A percentile compares a stretch with the other conserved stretches of the same genome.
These are phyloP conservation scores for Amaurobius ferox DNA, from an alignment of 2,888 invertebrate species.

Conservation along the genomic window DNA sequence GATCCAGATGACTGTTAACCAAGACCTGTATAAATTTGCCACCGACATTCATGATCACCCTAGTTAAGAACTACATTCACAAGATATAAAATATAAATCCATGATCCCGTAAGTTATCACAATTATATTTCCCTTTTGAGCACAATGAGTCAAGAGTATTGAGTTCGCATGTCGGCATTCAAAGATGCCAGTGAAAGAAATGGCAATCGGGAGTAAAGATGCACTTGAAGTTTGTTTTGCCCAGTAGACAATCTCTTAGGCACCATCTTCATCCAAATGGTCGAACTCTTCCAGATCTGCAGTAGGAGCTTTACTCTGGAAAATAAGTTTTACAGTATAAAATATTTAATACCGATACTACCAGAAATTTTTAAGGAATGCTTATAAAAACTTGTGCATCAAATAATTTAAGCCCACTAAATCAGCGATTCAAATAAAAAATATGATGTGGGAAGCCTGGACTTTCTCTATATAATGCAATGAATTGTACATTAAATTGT, in stretches of 20 bases:
- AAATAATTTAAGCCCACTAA: too few relatives aligned
- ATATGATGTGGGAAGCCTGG: too few relatives aligned
- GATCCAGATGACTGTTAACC: too few relatives aligned
- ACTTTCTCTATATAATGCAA: too few relatives aligned
- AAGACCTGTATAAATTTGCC: background rate
- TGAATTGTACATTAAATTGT: too few relatives aligned
- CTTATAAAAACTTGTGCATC: too few relatives aligned
- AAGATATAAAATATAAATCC: constrained; percentile 57
- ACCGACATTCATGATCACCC: constrained; percentile 8
- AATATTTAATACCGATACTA: too few relatives aligned
- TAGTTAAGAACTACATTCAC: constrained; percentile 11
- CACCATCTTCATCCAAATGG: constrained; percentile 48
- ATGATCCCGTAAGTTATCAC: constrained; percentile 64
- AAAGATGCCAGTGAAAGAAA: constrained; percentile 11
- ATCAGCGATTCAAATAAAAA: too few relatives aligned
- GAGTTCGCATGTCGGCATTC: constrained; percentile 23
- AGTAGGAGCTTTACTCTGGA: constrained; percentile 66
- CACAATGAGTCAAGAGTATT: constrained; percentile 34
- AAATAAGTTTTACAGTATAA: background rate
- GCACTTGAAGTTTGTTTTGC: constrained; percentile 8
- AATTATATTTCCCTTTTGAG: constrained; percentile 58
- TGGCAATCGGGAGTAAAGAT: constrained; percentile 21
- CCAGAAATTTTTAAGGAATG: background rate
- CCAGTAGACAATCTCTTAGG: constrained; percentile 3
- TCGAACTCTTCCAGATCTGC: constrained; percentile 59